Evolutionary conservation across 2,797 vertebrate genomes (phyloP).

Genomic region (Picus viridis): DNA sequence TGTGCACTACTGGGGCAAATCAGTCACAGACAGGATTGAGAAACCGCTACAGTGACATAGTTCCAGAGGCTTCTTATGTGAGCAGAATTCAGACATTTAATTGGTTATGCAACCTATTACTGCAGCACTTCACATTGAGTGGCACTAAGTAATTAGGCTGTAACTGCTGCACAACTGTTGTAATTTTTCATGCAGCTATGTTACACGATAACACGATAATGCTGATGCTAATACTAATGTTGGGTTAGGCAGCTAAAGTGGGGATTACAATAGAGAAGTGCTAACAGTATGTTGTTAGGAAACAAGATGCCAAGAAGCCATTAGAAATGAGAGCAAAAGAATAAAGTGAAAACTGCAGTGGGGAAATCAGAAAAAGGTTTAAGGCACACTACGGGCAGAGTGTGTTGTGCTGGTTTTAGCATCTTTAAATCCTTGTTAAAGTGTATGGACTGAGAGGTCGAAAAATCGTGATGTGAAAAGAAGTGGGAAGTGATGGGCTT

Average conservation of each 20-base stretch:
- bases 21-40: background rate
- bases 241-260: constrained; percentile 44
- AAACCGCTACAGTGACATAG: constrained; percentile 19
- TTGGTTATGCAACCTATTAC: constrained; percentile 35
- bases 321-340: constrained; percentile 13
- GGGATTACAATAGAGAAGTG: constrained; percentile 45
- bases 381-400: background rate
- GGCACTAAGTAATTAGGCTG: constrained; percentile 48
- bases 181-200: constrained; percentile 42
- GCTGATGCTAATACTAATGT: constrained; percentile 27
- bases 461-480: constrained; percentile 47
- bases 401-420: background rate
- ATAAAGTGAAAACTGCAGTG: background rate
- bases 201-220: constrained; percentile 53
- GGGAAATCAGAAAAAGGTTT: background rate
- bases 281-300: constrained; percentile 34
- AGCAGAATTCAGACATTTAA: constrained; percentile 32
- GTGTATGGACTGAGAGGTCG: constrained; percentile 26
- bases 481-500: constrained; percentile 38
- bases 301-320: constrained; percentile 27
- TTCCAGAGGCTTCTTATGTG: constrained; percentile 1
- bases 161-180: constrained; percentile 51
- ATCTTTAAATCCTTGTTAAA: constrained; percentile 11
- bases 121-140: constrained; percentile 33
- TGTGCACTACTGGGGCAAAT: background rate